Evolutionary conservation across 2,888 invertebrate genomes (phyloP).

Genomic region (Malthinus seriepunctatus): DNA sequence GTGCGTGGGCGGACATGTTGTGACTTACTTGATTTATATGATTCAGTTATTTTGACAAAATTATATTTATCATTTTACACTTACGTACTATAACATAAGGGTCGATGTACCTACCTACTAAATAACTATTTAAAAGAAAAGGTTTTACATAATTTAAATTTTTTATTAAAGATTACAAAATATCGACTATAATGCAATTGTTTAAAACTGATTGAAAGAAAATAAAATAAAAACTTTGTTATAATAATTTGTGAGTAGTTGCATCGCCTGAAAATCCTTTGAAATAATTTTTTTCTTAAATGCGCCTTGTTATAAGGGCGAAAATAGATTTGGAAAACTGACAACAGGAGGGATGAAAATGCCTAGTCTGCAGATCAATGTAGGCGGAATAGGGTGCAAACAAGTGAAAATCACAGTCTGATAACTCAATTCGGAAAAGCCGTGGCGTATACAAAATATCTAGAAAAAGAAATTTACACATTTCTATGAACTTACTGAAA

Average conservation of each 20-base stretch:
- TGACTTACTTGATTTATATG: conserved; percentile 51
- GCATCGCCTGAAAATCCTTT: conserved; percentile 11
- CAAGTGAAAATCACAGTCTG: conserved; percentile 50
- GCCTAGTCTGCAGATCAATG: conserved; percentile 34
- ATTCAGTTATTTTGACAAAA: conserved; percentile 33
- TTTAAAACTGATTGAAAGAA: conserved; percentile 32
- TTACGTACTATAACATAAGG: background rate
- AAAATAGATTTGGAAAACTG: conserved; percentile 13
- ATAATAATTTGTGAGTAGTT: conserved; percentile 11
- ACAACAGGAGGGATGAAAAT: conserved; percentile 27
- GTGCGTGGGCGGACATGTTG: conserved; percentile 47
- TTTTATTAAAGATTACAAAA: background rate
- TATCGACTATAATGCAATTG: conserved; percentile 8
- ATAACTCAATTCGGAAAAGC: conserved; percentile 47
- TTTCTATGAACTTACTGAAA: conserved; percentile 1
- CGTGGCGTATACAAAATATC: conserved; percentile 27
- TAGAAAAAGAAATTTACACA: conserved; percentile 1
- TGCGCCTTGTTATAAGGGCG: conserved; percentile 11
- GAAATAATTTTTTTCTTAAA: conserved; percentile 15
- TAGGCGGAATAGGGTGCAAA: conserved; percentile 42
- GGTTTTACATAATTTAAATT: background rate
- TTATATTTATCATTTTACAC: too few relatives aligned
- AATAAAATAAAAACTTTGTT: conserved; percentile 34
- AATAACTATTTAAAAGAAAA: too few relatives aligned
- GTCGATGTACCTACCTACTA: too few relatives aligned